Conservation (phyloP, 2,113 vertebrate species). For the Uria lomvia region DNA sequence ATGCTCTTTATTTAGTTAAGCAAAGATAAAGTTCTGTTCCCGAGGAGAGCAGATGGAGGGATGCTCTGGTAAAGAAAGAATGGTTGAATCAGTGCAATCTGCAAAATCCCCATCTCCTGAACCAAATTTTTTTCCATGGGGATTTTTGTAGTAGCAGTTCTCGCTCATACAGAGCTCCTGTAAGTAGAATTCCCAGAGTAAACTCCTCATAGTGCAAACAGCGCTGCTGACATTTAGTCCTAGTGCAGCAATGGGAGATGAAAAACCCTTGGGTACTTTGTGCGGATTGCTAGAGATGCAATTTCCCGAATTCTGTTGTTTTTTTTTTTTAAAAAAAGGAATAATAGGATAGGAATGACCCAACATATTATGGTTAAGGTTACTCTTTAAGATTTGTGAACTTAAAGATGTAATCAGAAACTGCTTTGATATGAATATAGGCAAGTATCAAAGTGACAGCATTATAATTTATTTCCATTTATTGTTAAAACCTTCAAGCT, state of each 20-base stretch:
- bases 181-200: slow-evolving; percentile 6
- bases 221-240: slow-evolving; percentile 18
- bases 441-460: not conserved
- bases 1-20: slow-evolving; percentile 69
- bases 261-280: not conserved
- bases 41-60: not conserved
- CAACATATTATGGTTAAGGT: slow-evolving; percentile 12
- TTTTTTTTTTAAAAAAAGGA: not conserved
- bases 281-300: not conserved
- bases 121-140: not conserved
- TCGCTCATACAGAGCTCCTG: not conserved
- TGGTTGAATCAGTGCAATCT: not conserved
- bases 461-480: not conserved
- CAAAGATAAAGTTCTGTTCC: not conserved
- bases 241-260: not conserved
- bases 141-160: slow-evolving; percentile 40
- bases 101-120: not conserved
- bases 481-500: not conserved
- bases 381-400: slow-evolving; percentile 32
- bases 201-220: not conserved
- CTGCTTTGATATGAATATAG: not conserved
- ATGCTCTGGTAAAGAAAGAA: not conserved
- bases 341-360: not conserved
- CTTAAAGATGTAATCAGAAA: slow-evolving; percentile 16
- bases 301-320: not conserved